A percentile compares a stretch with the other conserved stretches of the same genome.
phyloP scores from a whole-genome alignment of 2,113 vertebrate species.

The chimpanzee (Pan troglodytes) region NHGRI_mPanTro3-v2.1_pri NC_072416.2:17505001-17505500 shows the following conservation, averaged over 20 bases:
- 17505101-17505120: neutral
- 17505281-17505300: neutral
- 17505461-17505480: no score
- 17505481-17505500: no score
- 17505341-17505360: neutral
- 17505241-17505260: neutral
- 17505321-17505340: neutral
- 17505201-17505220: neutral
- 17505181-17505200: neutral
- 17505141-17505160: neutral
- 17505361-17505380: neutral
- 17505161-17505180: neutral
- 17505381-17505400: no score
- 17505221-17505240: no score
- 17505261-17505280: neutral
- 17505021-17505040: neutral
- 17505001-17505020: neutral
- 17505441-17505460: neutral
- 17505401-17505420: neutral
- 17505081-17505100: neutral
- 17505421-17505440: neutral
- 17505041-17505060: neutral
- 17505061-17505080: neutral
- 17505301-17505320: neutral
- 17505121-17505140: neutral